Percentiles rank a stretch among this genome's conserved stretches.
Evolutionary conservation across 2,888 invertebrate species (phyloP).

Genomic region (Drosophila aldrichi): DNA sequence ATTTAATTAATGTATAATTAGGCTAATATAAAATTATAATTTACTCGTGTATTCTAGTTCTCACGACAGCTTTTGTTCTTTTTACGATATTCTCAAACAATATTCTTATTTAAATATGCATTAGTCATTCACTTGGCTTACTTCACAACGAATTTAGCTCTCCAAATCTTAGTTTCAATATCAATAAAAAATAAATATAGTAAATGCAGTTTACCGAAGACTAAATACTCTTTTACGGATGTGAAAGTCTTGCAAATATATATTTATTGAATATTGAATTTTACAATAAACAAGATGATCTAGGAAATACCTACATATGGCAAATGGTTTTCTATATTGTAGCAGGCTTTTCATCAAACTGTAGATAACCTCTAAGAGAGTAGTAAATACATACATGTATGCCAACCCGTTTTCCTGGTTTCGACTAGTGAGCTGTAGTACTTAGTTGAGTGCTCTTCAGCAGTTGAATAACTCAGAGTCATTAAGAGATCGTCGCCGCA

Average conservation of each 20-base stretch:
- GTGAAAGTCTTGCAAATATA: no score
- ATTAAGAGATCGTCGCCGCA: constrained; percentile 35
- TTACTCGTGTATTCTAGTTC: neutral
- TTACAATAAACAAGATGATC: neutral
- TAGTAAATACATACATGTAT: neutral
- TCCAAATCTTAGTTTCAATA: constrained; percentile 29
- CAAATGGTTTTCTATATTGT: no score
- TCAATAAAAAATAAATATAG: constrained; percentile 6
- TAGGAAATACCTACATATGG: neutral
- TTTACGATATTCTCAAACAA: neutral
- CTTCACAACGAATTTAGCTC: constrained; percentile 25
- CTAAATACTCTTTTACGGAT: neutral
- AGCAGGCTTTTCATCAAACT: neutral
- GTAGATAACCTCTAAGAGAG: neutral
- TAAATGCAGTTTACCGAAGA: neutral
- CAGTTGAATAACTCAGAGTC: constrained; percentile 48
- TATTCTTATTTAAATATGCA: constrained; percentile 4
- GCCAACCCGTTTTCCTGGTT: constrained; percentile 46
- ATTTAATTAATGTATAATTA: neutral
- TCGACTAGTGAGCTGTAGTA: constrained; percentile 7
- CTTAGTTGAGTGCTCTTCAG: constrained; percentile 29
- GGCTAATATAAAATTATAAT: neutral
- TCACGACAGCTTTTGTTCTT: neutral
- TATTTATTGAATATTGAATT: no score
- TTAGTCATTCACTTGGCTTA: constrained; percentile 4